These are phyloP conservation scores for Malaclemys terrapin DNA, from an alignment of 2,113 vertebrate genomes.

Conservation along the genomic window DNA sequence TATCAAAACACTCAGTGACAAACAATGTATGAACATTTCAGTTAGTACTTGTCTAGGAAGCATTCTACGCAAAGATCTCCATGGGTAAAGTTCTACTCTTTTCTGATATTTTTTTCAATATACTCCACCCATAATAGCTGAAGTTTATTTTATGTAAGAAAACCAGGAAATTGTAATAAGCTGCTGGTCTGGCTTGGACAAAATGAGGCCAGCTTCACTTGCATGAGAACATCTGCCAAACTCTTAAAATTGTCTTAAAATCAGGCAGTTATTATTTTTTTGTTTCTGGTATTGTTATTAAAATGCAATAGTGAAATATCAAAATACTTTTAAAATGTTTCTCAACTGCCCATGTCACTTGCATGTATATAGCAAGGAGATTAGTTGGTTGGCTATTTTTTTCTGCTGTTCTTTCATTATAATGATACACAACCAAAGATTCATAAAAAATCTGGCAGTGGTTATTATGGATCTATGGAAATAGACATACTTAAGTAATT, in stretches of 20 bases:
- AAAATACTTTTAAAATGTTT: slow-evolving; percentile 38
- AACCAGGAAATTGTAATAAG: slow-evolving; percentile 34
- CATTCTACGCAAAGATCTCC: neutral
- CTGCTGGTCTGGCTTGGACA: slow-evolving; percentile 23
- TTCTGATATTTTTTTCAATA: slow-evolving; percentile 8
- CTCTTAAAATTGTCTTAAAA: slow-evolving; percentile 26
- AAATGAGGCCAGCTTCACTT: slow-evolving; percentile 32
- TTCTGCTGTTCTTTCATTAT: neutral
- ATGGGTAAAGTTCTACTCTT: neutral
- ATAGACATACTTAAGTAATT: slow-evolving; percentile 21
- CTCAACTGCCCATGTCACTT: neutral
- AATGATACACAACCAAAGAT: slow-evolving; percentile 30
- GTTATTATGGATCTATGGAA: slow-evolving; percentile 29
- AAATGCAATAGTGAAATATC: slow-evolving; percentile 40
- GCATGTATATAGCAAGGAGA: slow-evolving; percentile 8
- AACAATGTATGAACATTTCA: neutral
- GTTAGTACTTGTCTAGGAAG: neutral
- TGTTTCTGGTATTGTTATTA: slow-evolving; percentile 26
- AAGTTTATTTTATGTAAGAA: slow-evolving; percentile 44
- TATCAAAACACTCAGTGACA: neutral
- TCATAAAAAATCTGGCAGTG: neutral
- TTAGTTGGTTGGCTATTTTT: slow-evolving; percentile 15
- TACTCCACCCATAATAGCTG: slow-evolving; percentile 2
- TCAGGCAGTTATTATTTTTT: neutral
- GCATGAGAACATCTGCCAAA: slow-evolving; percentile 16